Evolutionary conservation across 1,140 invertebrate genomes (phyloP).

Genomic region (Saxidomus purpurata): DNA sequence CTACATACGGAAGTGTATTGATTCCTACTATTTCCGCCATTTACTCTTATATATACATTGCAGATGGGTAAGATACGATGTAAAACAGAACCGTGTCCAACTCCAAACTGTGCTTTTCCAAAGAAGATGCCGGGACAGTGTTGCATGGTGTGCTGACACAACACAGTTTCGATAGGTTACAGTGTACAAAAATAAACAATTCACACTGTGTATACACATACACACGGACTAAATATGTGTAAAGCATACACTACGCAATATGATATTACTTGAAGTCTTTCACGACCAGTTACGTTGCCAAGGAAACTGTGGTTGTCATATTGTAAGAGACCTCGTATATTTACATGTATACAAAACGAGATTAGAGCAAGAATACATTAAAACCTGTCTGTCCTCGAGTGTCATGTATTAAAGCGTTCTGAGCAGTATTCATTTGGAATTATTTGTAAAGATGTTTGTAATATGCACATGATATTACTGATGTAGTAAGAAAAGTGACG

Average conservation of each 20-base stretch:
- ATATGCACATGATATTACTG: not conserved
- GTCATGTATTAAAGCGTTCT: not conserved
- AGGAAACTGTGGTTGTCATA: not conserved
- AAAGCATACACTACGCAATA: constrained; percentile 3
- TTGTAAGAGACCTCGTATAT: not conserved
- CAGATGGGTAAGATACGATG: constrained; percentile 55
- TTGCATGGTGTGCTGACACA: constrained; percentile 57
- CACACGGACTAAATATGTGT: not conserved
- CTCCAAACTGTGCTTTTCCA: constrained; percentile 49
- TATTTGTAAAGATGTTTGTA: not conserved
- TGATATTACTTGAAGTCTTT: constrained; percentile 30
- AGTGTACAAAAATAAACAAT: not conserved
- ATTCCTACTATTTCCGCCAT: too few relatives aligned
- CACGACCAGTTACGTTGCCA: not conserved
- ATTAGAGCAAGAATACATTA: not conserved
- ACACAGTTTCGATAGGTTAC: not conserved
- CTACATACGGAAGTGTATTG: too few relatives aligned
- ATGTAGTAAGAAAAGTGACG: not conserved
- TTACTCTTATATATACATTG: too few relatives aligned
- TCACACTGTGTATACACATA: not conserved
- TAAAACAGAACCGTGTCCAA: constrained; percentile 49
- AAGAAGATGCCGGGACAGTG: constrained; percentile 65
- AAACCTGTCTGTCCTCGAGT: too few relatives aligned
- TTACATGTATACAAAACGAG: not conserved
- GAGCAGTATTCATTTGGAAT: not conserved